These are phyloP conservation scores for Himalopsyche phryganea DNA, from an alignment of 1,140 invertebrate species.

Conservation along the genomic window DNA sequence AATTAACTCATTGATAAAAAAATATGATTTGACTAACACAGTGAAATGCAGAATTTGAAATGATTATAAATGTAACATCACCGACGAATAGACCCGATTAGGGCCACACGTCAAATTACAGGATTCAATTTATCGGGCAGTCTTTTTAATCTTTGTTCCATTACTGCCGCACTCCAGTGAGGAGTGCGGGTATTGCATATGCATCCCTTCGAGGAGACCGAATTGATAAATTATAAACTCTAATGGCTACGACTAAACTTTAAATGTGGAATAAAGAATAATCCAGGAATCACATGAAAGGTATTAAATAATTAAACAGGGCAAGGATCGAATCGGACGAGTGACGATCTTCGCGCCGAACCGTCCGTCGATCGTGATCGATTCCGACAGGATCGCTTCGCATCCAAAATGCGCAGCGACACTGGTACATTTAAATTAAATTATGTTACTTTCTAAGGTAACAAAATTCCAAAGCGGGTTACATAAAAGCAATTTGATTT, in stretches of 20 bases:
- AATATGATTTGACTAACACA: constrained; percentile 33
- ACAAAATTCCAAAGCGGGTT: constrained; percentile 29
- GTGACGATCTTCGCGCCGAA: too few relatives aligned
- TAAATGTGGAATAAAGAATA: constrained; percentile 28
- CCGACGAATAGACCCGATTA: neutral
- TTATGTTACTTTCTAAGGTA: too few relatives aligned
- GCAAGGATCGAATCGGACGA: neutral
- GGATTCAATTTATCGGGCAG: constrained; percentile 13
- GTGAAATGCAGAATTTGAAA: constrained; percentile 36
- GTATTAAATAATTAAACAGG: neutral
- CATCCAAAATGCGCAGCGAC: too few relatives aligned
- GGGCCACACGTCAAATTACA: constrained; percentile 7
- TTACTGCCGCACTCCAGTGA: constrained; percentile 3
- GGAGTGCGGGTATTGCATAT: constrained; percentile 26
- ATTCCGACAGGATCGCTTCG: too few relatives aligned
- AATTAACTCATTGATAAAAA: constrained; percentile 31
- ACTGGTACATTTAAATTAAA: too few relatives aligned
- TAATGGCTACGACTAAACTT: constrained; percentile 28
- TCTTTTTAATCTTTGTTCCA: neutral
- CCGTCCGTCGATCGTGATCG: too few relatives aligned
- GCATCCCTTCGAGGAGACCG: constrained; percentile 8
- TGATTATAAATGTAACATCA: constrained; percentile 17
- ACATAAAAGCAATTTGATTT: constrained; percentile 32
- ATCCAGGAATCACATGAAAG: constrained; percentile 29
- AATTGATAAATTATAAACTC: constrained; percentile 10